These are phyloP conservation scores for Perithous albicinctus DNA, from an alignment of 2,888 invertebrate species.

Conservation along the genomic window DNA sequence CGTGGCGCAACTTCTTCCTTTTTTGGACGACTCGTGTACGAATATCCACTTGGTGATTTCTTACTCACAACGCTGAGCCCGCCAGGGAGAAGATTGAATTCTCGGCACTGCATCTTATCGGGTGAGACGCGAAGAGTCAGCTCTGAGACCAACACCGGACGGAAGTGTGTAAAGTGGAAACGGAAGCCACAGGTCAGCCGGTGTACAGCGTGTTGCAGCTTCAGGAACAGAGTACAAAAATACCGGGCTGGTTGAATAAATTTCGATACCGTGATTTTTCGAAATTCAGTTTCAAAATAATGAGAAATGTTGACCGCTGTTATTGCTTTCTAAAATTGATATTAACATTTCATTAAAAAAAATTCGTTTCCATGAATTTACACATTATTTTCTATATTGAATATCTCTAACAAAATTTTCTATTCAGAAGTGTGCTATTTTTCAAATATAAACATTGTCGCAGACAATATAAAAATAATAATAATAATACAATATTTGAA, in stretches of 20 bases:
- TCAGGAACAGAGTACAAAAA: not conserved
- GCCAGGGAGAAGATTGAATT: constrained; percentile 48
- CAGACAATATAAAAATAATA: too few relatives aligned
- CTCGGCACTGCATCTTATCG: constrained; percentile 61
- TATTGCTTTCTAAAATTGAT: too few relatives aligned
- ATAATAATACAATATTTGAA: too few relatives aligned
- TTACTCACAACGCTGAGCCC: constrained; percentile 51
- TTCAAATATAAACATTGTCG: too few relatives aligned
- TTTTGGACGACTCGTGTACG: constrained; percentile 24
- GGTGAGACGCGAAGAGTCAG: constrained; percentile 32
- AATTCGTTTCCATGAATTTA: too few relatives aligned
- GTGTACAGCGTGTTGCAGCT: constrained; percentile 19
- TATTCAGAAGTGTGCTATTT: too few relatives aligned
- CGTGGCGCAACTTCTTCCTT: constrained; percentile 43
- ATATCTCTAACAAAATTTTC: too few relatives aligned
- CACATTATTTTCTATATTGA: too few relatives aligned
- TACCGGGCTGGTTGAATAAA: not conserved
- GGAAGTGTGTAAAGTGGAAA: constrained; percentile 63
- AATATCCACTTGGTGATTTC: constrained; percentile 21
- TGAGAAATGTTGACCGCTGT: not conserved
- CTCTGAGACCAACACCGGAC: constrained; percentile 51
- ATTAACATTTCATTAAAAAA: too few relatives aligned
- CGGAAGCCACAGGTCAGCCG: constrained; percentile 59
- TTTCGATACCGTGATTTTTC: not conserved
- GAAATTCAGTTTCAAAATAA: not conserved